phyloP scores from a whole-genome alignment of 1,140 invertebrate genomes.

The Diachasmimorpha longicaudata region DNA sequence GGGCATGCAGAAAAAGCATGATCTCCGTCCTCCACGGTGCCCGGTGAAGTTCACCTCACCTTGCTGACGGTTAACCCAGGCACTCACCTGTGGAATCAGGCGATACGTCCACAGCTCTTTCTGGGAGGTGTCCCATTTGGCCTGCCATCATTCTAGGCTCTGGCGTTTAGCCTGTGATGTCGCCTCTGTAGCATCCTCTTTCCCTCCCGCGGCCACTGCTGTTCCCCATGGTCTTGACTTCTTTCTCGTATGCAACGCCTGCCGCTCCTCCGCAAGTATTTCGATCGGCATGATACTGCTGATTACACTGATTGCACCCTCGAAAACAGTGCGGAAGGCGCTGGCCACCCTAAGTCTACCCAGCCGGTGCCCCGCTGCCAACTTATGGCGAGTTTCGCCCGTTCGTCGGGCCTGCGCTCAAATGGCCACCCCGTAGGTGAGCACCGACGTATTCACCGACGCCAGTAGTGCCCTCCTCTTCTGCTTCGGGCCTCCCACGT shows the following conservation, averaged over 20 bases:
- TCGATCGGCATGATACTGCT: constrained; percentile 31
- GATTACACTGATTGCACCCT: constrained; percentile 27
- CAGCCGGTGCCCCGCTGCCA: constrained; percentile 15
- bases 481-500: constrained; percentile 9
- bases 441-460: too few species aligned
- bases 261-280: constrained; percentile 14
- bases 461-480: not conserved
- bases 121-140: constrained; percentile 24
- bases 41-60: constrained; percentile 24
- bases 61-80: constrained; percentile 27
- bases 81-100: constrained; percentile 28
- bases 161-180: too few species aligned
- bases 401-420: constrained; percentile 20
- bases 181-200: not conserved
- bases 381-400: too few species aligned
- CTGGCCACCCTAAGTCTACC: constrained; percentile 24
- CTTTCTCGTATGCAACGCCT: too few species aligned
- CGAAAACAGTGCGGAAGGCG: constrained; percentile 35
- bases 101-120: constrained; percentile 29
- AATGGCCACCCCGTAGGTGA: not conserved
- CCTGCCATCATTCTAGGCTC: constrained; percentile 30
- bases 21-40: not conserved
- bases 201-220: too few species aligned
- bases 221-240: not conserved
- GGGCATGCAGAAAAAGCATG: constrained; percentile 2